Conservation (phyloP, 1,140 invertebrate genomes). For the Drosophila mojavensis region DNA sequence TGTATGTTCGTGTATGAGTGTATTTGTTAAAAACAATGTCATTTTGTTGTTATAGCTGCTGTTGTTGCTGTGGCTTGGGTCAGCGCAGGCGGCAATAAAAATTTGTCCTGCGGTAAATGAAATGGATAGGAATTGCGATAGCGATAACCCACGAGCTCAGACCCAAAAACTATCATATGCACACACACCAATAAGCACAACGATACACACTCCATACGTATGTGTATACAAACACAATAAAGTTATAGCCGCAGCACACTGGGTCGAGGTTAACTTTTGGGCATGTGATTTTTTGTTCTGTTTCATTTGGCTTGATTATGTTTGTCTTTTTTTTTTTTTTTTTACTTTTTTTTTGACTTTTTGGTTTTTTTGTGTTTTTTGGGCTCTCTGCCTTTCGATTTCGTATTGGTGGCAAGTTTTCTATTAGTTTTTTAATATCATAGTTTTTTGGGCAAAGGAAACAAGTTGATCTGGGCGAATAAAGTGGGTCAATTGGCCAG, state of each 20-base stretch:
- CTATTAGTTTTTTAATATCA: slow-evolving; percentile 41
- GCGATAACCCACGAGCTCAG: slow-evolving; percentile 59
- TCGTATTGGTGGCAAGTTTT: slow-evolving; percentile 29
- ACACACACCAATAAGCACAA: neutral
- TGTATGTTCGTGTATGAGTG: neutral
- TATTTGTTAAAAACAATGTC: slow-evolving; percentile 60
- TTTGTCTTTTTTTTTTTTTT: neutral
- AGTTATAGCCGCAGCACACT: slow-evolving; percentile 9
- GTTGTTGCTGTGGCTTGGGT: slow-evolving; percentile 56
- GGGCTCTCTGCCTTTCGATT: slow-evolving; percentile 62
- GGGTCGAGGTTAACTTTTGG: slow-evolving; percentile 21
- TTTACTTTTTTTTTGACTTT: neutral
- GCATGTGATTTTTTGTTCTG: neutral
- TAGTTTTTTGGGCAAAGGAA: slow-evolving; percentile 8
- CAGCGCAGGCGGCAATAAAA: slow-evolving; percentile 71
- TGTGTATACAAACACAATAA: slow-evolving; percentile 21
- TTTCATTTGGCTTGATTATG: slow-evolving; percentile 39
- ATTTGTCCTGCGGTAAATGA: slow-evolving; percentile 81
- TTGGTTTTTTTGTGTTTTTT: neutral
- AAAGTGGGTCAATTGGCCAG: slow-evolving; percentile 65
- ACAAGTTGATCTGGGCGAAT: slow-evolving; percentile 61
- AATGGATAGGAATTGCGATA: slow-evolving; percentile 78
- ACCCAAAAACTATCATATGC: neutral
- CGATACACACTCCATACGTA: too few species aligned
- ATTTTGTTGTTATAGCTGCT: slow-evolving; percentile 24